These are phyloP conservation scores for Anguilla marmorata DNA, from an alignment of 2,797 vertebrate species.

Conservation along the genomic window DNA sequence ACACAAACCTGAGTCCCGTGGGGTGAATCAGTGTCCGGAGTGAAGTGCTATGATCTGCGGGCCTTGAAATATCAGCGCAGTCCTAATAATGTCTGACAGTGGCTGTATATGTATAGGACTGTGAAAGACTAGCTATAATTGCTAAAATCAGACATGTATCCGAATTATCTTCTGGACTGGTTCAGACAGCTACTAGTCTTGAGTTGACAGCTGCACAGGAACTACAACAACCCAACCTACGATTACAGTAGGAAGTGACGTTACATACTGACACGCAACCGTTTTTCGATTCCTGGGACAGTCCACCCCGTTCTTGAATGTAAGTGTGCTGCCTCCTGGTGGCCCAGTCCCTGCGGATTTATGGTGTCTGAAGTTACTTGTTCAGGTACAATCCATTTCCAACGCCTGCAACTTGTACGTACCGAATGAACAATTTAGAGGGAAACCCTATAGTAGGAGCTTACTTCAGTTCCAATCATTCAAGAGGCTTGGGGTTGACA, in stretches of 20 bases:
- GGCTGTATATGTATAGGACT: background rate
- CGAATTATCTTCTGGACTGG: background rate
- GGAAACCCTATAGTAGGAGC: background rate
- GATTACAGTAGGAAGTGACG: slow-evolving; percentile 12
- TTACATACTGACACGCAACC: background rate
- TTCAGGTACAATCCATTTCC: background rate
- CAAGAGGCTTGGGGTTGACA: background rate
- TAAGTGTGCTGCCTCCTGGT: slow-evolving; percentile 15
- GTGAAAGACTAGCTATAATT: background rate
- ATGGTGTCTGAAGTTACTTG: background rate
- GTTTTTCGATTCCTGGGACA: background rate
- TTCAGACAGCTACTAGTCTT: background rate
- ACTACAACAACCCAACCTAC: background rate
- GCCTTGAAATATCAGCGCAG: background rate
- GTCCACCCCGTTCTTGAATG: background rate
- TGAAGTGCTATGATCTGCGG: background rate
- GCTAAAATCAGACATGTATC: background rate
- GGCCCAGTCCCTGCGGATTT: background rate
- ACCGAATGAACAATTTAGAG: background rate
- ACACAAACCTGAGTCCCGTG: slow-evolving; percentile 19
- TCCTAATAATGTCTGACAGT: background rate
- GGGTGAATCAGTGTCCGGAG: background rate
- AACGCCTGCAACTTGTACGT: background rate
- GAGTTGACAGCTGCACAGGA: slow-evolving; percentile 27
- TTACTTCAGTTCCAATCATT: background rate